phyloP scores from a whole-genome alignment of 2,888 invertebrate species.

The Pyrochroa serraticornis region DNA sequence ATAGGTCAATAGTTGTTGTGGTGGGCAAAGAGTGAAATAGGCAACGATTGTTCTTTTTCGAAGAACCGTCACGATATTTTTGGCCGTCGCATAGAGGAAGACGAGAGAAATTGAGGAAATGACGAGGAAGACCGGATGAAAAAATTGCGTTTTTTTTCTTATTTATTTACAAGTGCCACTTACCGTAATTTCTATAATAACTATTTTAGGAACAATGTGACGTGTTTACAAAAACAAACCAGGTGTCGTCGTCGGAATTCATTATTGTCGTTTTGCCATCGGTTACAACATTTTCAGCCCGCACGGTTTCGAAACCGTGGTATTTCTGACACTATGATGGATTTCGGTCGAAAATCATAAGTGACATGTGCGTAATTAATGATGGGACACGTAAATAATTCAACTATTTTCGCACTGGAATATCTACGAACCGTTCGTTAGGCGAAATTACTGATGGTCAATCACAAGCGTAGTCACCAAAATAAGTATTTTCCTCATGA shows the following conservation, averaged over 20 bases:
- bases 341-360: conserved; percentile 15
- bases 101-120: not conserved
- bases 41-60: conserved; percentile 3
- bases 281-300: conserved; percentile 4
- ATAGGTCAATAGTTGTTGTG: conserved; percentile 12
- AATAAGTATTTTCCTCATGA: conserved; percentile 29
- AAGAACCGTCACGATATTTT: not conserved
- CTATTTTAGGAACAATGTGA: conserved; percentile 29
- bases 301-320: conserved; percentile 1
- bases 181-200: conserved; percentile 19
- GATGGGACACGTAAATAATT: conserved; percentile 29
- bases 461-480: conserved; percentile 41
- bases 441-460: not conserved
- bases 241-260: not conserved
- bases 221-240: conserved; percentile 11
- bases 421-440: conserved; percentile 22
- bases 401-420: conserved; percentile 26
- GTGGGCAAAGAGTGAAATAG: conserved; percentile 9
- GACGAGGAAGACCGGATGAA: conserved; percentile 23
- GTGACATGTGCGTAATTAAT: conserved; percentile 27
- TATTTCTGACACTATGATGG: conserved; percentile 25
- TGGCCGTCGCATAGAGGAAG: too few species aligned
- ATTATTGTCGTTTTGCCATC: conserved; percentile 12
- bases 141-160: conserved; percentile 8
- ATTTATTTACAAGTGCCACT: conserved; percentile 21